Base-by-base conservation (phyloP, 1,140 invertebrate species). In the Odontomachus brunneus region DNA sequence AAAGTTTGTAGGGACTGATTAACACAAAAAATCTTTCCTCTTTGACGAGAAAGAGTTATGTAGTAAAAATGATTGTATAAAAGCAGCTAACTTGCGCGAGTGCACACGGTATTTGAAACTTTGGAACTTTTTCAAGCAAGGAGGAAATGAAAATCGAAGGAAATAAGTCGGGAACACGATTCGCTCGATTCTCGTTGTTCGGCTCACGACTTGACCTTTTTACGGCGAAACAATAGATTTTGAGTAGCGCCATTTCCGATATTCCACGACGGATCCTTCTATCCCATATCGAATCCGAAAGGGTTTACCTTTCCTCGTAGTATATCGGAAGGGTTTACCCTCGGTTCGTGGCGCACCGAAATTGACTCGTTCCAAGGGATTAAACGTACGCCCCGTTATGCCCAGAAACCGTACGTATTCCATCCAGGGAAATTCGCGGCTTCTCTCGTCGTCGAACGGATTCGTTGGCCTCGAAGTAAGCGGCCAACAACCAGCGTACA, bases 361-460 rank as follows among this genome's bases (percentile, higher is more conserved):
- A 90, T 90, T 90, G 88, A 90, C 87, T 90, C 86, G 89, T 89
- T 89, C 76, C 74, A 53, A 71, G 29, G 88, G 89, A 90, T 90
- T 90, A 90, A 89, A 73, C 84, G 69, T 81, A 83, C 84, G 67
- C 62, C 72, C 67, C 33, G 85, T 83, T 86, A 86, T 82, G 71
- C 73, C 73, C 63, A 65, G 60, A 72, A 84, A 74, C 19, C 67
- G 74, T 73, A 62, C 63, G 59, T 74, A 71, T 55, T 62, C 59
- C 19, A 55, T 59, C 53, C 22, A 57, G 29, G 53, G 82, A 67
- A 67, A 69, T 83, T 85, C 80, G 80, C n/a, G 66, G 74, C 59
- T 86, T 59, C 63, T 60, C 78, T 63, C 67, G 67, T 82, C 78
- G 57, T 63, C 84, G 72, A 71, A 78, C 65, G 66, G 72, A 83